Percentiles rank a stretch among this genome's conserved stretches.
Evolutionary conservation across 2,113 vertebrate species (phyloP).

Genomic region (Callocephalon fimbriatum): DNA sequence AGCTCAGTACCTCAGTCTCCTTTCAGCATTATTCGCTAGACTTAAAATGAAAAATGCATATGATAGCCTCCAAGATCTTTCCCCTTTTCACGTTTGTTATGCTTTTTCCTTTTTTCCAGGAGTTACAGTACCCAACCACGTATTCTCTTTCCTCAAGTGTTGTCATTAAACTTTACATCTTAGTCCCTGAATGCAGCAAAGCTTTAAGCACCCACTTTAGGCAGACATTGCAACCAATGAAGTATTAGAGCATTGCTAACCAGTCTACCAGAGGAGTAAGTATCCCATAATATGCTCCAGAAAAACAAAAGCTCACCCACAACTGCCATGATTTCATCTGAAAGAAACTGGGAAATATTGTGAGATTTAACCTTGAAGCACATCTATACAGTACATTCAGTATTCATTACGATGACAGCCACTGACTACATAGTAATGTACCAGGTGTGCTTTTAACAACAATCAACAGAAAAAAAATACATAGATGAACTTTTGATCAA

Average conservation of each 20-base stretch:
- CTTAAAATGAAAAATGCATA: not conserved
- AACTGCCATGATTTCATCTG: not conserved
- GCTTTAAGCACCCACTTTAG: constrained; percentile 10
- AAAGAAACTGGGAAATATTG: not conserved
- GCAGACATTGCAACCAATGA: constrained; percentile 2
- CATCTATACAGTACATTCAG: not conserved
- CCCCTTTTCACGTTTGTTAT: not conserved
- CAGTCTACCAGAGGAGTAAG: not conserved
- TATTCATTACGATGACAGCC: not conserved
- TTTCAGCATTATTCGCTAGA: not conserved
- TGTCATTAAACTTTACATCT: not conserved
- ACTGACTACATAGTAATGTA: not conserved
- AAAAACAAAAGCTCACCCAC: not conserved
- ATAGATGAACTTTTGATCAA: not conserved
- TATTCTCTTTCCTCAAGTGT: not conserved
- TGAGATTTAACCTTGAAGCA: not conserved
- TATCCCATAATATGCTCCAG: not conserved
- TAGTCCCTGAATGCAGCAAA: not conserved
- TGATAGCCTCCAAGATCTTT: not conserved
- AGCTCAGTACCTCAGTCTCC: not conserved
- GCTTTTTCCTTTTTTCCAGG: not conserved
- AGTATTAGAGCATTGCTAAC: not conserved
- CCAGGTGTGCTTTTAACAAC: not conserved
- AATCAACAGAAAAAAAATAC: not conserved
- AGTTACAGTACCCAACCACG: not conserved